phyloP scores from a whole-genome alignment of 2,888 invertebrate genomes.

The Cataglyphis rosenhaueri region DNA sequence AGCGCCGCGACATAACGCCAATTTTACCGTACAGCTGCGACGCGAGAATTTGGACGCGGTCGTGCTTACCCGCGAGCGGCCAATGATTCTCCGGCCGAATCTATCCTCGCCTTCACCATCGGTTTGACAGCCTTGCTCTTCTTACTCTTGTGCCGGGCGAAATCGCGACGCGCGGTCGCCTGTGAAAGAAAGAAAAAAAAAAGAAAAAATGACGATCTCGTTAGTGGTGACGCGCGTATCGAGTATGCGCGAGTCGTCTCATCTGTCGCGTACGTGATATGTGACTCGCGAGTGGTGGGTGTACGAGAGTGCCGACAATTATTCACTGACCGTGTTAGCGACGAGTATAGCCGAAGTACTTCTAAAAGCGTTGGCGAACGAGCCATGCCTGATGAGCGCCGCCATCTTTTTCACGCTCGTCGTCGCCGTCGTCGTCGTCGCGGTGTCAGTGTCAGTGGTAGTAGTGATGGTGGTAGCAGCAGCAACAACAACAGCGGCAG shows the following conservation, averaged over 20 bases:
- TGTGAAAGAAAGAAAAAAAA: conserved; percentile 33
- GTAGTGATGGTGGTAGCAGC: not conserved
- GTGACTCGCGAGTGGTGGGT: not conserved
- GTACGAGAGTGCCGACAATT: conserved; percentile 79
- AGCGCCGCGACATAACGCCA: conserved; percentile 73
- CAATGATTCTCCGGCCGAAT: conserved; percentile 75
- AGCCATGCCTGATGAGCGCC: conserved; percentile 88
- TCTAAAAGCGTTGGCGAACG: conserved; percentile 75
- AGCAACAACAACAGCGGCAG: conserved; percentile 1
- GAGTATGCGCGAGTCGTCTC: not conserved
- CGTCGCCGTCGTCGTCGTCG: conserved; percentile 59
- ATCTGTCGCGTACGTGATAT: not conserved
- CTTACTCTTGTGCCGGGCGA: conserved; percentile 64
- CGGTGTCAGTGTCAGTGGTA: conserved; percentile 31
- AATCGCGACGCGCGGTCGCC: conserved; percentile 62
- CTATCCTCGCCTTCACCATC: conserved; percentile 10
- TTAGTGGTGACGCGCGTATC: conserved; percentile 47
- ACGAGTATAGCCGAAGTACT: conserved; percentile 60
- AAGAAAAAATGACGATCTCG: conserved; percentile 61
- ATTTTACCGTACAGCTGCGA: conserved; percentile 45
- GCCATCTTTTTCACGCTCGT: conserved; percentile 86
- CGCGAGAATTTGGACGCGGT: conserved; percentile 33
- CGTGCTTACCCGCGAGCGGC: conserved; percentile 81
- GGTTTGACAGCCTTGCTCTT: conserved; percentile 23
- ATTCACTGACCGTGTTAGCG: conserved; percentile 74